These are phyloP conservation scores for Noctua janthe DNA, from an alignment of 2,888 invertebrate species.

Conservation along the genomic window DNA sequence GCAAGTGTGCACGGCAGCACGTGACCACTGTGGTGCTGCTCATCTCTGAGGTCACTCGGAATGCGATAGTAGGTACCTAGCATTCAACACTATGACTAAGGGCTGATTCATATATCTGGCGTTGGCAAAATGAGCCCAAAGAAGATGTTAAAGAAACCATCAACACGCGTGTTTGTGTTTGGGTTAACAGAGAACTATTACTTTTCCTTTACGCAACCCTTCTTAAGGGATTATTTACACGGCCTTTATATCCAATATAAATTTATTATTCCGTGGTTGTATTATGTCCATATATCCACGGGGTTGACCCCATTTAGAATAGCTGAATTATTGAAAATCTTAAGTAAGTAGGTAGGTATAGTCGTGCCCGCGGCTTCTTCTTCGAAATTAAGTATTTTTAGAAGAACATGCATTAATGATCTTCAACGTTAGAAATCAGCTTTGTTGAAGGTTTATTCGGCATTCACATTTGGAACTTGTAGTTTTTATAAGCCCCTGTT, in stretches of 20 bases:
- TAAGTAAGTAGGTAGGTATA: background rate
- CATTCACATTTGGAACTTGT: background rate
- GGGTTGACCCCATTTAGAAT: constrained; percentile 36
- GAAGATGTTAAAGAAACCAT: constrained; percentile 3
- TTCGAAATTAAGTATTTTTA: background rate
- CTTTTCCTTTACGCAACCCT: constrained; percentile 48
- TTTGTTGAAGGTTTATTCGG: background rate
- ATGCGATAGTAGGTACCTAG: background rate
- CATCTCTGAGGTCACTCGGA: background rate
- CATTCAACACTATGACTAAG: background rate
- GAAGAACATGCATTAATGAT: background rate
- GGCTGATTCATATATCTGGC: background rate
- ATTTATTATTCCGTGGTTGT: constrained; percentile 47
- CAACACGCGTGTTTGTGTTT: constrained; percentile 8
- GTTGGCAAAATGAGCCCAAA: background rate
- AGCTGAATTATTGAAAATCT: constrained; percentile 45
- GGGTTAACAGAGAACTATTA: constrained; percentile 37
- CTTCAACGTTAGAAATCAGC: background rate
- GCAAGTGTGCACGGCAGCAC: too few species aligned
- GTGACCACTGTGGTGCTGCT: too few species aligned
- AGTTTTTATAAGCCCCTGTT: background rate
- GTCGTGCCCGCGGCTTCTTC: too few species aligned
- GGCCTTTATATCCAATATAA: constrained; percentile 41
- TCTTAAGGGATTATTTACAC: constrained; percentile 61
- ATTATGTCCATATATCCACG: constrained; percentile 36